Percentiles rank a stretch among this genome's conserved stretches.
These are phyloP conservation scores for Eristalinus sepulchralis DNA, from an alignment of 2,888 invertebrate species.

Conservation along the genomic window DNA sequence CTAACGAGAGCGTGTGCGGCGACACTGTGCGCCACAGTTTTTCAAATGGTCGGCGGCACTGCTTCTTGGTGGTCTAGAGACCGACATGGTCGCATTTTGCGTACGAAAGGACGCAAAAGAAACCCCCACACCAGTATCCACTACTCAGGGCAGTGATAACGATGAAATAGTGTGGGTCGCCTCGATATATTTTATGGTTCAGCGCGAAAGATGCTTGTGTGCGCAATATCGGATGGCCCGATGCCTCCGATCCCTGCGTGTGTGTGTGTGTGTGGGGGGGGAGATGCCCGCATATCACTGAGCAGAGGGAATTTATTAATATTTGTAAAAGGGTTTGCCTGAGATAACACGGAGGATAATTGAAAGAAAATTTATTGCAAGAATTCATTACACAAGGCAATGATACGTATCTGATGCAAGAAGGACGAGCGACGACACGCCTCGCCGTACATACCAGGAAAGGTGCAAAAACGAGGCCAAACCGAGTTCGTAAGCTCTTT, in stretches of 20 bases:
- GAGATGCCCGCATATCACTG: background rate
- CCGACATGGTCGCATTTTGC: slow-evolving; percentile 56
- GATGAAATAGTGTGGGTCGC: slow-evolving; percentile 61
- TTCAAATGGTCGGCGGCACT: slow-evolving; percentile 46
- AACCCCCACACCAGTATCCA: slow-evolving; percentile 30
- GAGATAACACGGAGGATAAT: slow-evolving; percentile 39
- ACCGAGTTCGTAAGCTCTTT: background rate
- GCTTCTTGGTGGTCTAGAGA: slow-evolving; percentile 32
- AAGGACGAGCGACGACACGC: background rate
- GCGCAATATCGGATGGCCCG: slow-evolving; percentile 34
- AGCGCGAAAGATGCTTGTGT: slow-evolving; percentile 42
- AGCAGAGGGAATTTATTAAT: slow-evolving; percentile 29
- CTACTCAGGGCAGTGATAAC: slow-evolving; percentile 51
- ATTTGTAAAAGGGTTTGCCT: slow-evolving; percentile 21
- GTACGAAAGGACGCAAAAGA: slow-evolving; percentile 30
- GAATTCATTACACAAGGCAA: background rate
- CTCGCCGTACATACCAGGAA: background rate
- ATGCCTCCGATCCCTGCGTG: background rate
- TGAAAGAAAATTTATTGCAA: slow-evolving; percentile 32
- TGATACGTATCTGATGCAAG: background rate
- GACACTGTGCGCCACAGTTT: slow-evolving; percentile 10
- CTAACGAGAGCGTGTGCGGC: no score
- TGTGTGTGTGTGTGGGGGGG: background rate
- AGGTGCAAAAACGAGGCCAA: background rate
- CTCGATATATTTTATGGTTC: slow-evolving; percentile 54